A percentile compares a stretch with the other conserved stretches of the same genome.
phyloP scores from a whole-genome alignment of 2,888 invertebrate species.

The Mycalesis mineus region DNA sequence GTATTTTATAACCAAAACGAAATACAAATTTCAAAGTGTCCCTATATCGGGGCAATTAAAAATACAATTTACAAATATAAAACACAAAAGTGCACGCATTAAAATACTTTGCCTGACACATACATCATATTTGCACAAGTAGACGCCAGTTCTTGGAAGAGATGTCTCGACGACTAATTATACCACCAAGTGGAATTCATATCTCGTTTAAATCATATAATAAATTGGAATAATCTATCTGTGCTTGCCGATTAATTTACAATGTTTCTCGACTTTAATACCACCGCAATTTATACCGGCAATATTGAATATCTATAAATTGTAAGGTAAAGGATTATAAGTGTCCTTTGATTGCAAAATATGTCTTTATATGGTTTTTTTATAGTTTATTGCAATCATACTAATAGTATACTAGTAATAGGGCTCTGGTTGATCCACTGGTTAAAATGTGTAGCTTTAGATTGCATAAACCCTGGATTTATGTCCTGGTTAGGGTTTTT shows the following conservation, averaged over 20 bases:
- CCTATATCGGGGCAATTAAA: neutral
- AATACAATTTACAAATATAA: neutral
- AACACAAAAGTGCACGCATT: conserved; percentile 8
- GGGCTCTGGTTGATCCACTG: no score
- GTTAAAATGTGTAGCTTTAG: no score
- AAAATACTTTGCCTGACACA: conserved; percentile 16
- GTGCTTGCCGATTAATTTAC: conserved; percentile 10
- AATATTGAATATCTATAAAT: neutral
- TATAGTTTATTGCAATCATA: no score
- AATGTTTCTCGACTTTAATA: conserved; percentile 4
- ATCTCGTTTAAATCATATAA: conserved; percentile 14
- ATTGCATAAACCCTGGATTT: no score
- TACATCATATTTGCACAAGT: conserved; percentile 23
- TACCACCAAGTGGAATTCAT: conserved; percentile 23
- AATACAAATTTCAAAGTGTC: no score
- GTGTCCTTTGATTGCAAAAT: neutral
- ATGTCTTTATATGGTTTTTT: neutral
- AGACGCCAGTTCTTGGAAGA: conserved; percentile 27
- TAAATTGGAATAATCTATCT: conserved; percentile 22
- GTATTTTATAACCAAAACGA: no score
- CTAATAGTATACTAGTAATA: no score
- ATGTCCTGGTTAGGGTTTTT: no score
- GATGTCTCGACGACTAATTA: conserved; percentile 27
- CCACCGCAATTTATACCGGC: neutral
- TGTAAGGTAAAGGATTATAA: neutral